These are phyloP conservation scores for Gonioctena quinquepunctata DNA, from an alignment of 1,140 invertebrate species.

Conservation along the genomic window DNA sequence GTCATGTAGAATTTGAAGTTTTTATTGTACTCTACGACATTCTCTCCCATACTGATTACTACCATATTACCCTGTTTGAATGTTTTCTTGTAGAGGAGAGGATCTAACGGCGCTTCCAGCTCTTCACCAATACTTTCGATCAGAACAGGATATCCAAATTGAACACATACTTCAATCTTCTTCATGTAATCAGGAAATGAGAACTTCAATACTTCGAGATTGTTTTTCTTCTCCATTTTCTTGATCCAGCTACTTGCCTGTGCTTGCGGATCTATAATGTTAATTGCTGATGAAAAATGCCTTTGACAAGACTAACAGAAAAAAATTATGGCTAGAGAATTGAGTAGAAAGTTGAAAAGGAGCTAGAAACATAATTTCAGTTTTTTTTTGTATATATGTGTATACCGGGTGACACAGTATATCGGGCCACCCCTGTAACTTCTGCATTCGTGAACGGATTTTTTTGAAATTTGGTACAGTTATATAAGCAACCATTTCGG, in stretches of 20 bases:
- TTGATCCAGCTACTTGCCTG: constrained; percentile 95
- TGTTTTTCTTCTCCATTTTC: constrained; percentile 85
- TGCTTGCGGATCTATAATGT: constrained; percentile 82
- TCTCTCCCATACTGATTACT: constrained; percentile 85
- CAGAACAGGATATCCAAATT: constrained; percentile 81
- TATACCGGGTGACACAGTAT: too few species aligned
- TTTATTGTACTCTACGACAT: constrained; percentile 75
- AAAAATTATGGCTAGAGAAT: too few species aligned
- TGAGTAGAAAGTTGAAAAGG: too few species aligned
- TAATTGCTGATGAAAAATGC: too few species aligned
- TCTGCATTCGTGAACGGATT: too few species aligned
- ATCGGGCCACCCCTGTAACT: too few species aligned
- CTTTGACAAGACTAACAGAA: too few species aligned
- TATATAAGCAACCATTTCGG: too few species aligned
- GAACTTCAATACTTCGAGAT: constrained; percentile 78
- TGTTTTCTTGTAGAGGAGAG: constrained; percentile 80
- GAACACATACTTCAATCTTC: constrained; percentile 79
- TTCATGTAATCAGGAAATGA: constrained; percentile 83
- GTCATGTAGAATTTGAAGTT: constrained; percentile 88
- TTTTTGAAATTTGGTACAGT: too few species aligned
- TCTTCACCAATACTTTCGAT: constrained; percentile 86
- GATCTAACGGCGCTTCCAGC: constrained; percentile 81
- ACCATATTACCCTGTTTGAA: constrained; percentile 78
- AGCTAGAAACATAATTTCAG: too few species aligned
- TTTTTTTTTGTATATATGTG: too few species aligned